These are phyloP conservation scores for Oscheius sp. DNA, from an alignment of 2,888 invertebrate species.

Conservation along the genomic window DNA sequence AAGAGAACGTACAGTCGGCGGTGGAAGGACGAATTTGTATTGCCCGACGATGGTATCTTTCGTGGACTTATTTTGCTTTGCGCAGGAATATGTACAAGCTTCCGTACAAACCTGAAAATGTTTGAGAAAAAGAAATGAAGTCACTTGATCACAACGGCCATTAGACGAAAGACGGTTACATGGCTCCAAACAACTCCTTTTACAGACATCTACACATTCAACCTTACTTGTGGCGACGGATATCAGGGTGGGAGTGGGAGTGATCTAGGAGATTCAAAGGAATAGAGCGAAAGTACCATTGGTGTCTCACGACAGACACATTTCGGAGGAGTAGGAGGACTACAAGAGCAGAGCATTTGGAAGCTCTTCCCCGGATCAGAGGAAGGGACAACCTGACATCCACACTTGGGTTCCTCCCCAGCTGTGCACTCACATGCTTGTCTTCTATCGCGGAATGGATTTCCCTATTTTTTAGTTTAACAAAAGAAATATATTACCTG, in stretches of 20 bases:
- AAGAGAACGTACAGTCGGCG: neutral
- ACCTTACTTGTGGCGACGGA: constrained; percentile 9
- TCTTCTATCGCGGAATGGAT: constrained; percentile 36
- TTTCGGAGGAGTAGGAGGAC: constrained; percentile 43
- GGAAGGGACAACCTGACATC: constrained; percentile 34
- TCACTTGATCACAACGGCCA: constrained; percentile 33
- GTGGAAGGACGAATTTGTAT: constrained; percentile 47
- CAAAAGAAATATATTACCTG: no score
- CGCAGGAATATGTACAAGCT: constrained; percentile 48
- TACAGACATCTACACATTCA: constrained; percentile 40
- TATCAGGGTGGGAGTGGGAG: neutral
- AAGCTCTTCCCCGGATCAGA: constrained; percentile 14
- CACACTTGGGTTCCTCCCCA: constrained; percentile 47
- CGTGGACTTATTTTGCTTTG: constrained; percentile 39
- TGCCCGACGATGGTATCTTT: constrained; percentile 27
- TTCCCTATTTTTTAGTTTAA: constrained; percentile 7
- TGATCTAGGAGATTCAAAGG: neutral
- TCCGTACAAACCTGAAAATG: constrained; percentile 36
- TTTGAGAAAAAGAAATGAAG: no score
- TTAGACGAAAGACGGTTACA: constrained; percentile 40
- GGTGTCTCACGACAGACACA: constrained; percentile 42
- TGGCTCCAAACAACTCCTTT: constrained; percentile 38
- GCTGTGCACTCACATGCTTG: constrained; percentile 45
- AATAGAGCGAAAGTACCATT: constrained; percentile 21
- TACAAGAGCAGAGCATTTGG: constrained; percentile 51